A percentile compares a stretch with the other conserved stretches of the same genome.
Conservation (phyloP, 2,113 vertebrate genomes). For the Ginglymostoma cirratum region DNA sequence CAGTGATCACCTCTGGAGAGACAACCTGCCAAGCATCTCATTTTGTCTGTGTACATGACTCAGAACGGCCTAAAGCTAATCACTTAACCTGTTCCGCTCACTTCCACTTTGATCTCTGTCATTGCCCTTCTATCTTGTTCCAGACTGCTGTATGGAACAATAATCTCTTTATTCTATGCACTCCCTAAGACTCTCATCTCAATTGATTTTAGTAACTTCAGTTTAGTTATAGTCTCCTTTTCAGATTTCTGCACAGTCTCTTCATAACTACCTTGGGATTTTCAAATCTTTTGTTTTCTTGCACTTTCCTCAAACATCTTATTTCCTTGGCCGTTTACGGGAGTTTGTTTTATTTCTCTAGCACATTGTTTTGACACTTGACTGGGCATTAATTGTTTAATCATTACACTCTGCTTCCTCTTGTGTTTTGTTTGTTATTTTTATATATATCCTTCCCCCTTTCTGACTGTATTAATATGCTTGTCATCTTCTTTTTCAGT, state of each 20-base stretch:
- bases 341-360: not conserved
- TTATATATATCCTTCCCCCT: constrained; percentile 11
- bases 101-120: not conserved
- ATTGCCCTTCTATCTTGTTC: not conserved
- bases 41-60: not conserved
- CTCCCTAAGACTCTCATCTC: not conserved
- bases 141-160: not conserved
- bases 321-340: not conserved
- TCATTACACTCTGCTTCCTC: not conserved
- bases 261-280: not conserved
- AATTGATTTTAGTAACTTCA: not conserved
- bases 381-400: not conserved
- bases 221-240: not conserved
- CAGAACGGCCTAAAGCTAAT: not conserved
- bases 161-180: not conserved
- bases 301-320: not conserved
- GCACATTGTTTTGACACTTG: not conserved
- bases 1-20: no score
- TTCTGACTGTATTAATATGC: constrained; percentile 19
- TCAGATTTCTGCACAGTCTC: not conserved
- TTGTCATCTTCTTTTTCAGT: constrained; percentile 35
- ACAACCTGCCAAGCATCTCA: not conserved
- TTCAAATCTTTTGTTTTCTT: constrained; percentile 8
- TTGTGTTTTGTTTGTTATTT: not conserved
- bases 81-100: not conserved